A percentile compares a stretch with the other conserved stretches of the same genome.
Conservation (phyloP, 2,113 vertebrate genomes). For the Pelvicachromis taeniatus region DNA sequence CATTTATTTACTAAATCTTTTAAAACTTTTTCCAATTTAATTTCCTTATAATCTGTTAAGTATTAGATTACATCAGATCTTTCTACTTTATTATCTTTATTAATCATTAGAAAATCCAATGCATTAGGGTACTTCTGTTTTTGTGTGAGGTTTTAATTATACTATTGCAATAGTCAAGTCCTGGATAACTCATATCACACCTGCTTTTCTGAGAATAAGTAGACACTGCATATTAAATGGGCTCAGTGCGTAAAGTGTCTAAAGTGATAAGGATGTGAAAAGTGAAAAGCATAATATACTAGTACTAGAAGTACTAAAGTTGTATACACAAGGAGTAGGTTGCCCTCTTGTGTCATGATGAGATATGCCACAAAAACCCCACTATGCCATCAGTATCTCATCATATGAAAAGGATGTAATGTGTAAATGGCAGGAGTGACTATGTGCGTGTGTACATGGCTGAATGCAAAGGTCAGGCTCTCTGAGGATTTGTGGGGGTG, state of each 20-base stretch:
- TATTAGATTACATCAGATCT: neutral
- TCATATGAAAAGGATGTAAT: conserved; percentile 16
- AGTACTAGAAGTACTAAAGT: neutral
- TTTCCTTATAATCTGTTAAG: neutral
- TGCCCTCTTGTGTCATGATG: conserved; percentile 35
- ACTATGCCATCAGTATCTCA: conserved; percentile 12
- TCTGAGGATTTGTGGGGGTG: conserved; percentile 36
- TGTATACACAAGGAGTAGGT: neutral
- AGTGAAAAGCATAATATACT: neutral
- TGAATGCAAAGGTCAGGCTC: conserved; percentile 55
- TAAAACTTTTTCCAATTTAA: neutral
- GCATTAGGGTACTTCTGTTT: neutral
- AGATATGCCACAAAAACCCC: neutral
- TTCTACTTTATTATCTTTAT: neutral
- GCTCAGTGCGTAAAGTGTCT: neutral
- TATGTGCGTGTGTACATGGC: neutral
- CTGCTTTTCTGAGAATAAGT: neutral
- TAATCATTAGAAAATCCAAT: neutral
- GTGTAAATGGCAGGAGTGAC: neutral
- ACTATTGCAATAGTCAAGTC: neutral
- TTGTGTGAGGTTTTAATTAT: conserved; percentile 10
- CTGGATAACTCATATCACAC: neutral
- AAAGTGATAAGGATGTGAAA: neutral
- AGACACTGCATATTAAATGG: neutral
- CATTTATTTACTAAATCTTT: neutral